Conservation (phyloP, 2,888 invertebrate genomes). For the Emmelina monodactyla region DNA sequence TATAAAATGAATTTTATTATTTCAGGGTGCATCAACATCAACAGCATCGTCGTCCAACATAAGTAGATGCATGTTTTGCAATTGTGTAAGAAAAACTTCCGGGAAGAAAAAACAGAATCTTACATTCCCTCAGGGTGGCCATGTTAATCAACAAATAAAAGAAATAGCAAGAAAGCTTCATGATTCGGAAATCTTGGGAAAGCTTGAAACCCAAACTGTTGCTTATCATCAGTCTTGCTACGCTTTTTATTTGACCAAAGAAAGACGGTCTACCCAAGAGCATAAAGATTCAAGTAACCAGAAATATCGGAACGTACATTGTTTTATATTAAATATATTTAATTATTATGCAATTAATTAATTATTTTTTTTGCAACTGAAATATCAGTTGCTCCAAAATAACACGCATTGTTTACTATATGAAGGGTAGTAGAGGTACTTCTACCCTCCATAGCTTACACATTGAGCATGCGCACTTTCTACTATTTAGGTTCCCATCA, state of each 20-base stretch:
- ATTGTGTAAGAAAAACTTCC: neutral
- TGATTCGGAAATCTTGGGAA: conserved; percentile 1
- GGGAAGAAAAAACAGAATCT: neutral
- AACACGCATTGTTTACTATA: too few species aligned
- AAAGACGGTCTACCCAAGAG: conserved; percentile 4
- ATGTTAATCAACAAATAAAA: conserved; percentile 1
- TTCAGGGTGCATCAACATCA: too few species aligned
- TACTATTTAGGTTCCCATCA: too few species aligned
- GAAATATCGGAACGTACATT: neutral
- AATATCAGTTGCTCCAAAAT: too few species aligned
- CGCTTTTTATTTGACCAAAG: conserved; percentile 3
- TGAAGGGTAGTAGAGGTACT: too few species aligned
- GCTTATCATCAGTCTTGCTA: conserved; percentile 24
- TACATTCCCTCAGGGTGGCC: conserved; percentile 2
- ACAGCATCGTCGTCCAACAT: conserved; percentile 50
- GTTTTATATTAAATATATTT: too few species aligned
- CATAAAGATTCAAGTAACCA: neutral
- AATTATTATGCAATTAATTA: too few species aligned
- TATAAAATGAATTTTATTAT: too few species aligned
- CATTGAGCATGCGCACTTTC: too few species aligned
- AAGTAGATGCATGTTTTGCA: conserved; percentile 22
- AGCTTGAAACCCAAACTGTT: conserved; percentile 48
- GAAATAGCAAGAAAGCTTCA: neutral
- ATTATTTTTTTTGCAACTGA: too few species aligned
- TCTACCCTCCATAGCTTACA: too few species aligned